Evolutionary conservation across 1,140 invertebrate species (phyloP), one percentile per base, ranked within the genome.

Genomic region (Drosophila saltans): DNA sequence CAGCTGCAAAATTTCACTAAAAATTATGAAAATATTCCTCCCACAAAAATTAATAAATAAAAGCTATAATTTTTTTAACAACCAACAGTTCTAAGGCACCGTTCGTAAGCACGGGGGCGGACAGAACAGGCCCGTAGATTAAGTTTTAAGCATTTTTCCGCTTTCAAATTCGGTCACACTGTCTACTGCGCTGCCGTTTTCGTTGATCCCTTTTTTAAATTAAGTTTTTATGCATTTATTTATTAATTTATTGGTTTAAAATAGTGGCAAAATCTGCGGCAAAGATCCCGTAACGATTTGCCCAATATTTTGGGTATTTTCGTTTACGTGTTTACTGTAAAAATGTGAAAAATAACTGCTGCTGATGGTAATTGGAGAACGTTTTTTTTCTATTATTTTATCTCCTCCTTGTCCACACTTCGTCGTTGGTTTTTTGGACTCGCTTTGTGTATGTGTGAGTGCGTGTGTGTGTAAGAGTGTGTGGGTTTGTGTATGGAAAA

Each of bases 301-400:
- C 68, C 65, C 52, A 43, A 58, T 6, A 39, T 76, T 67, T 72
- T 66, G 64, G 33, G 60, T 68, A 55, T 11, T 79, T 75, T 62
- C 56, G 68, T 72, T 69, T 43, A 65, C 57, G 73, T 58, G 66
- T 33, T 69, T 73, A 63, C 66, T 73, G 66, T 73, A 39, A 80
- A 80, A 80, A 80, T 80, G 78, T 82, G 78, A 74, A 80, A 62
- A 88, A 72, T 79, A 73, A 80, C 77, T 74, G 68, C 69, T 72
- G 81, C 73, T 89, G 79, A 84, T 82, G 83, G 84, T 88, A 88
- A 88, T 89, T 88, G 84, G 84, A 89, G 84, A 88, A 88, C 84
- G 84, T 88, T 90, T 90, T 81, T 79, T 89, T 86, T 80, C 77
- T 79, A 79, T 79, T 88, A 89, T 88, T 85, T 84, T 89, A 89